Evolutionary conservation across 1,140 invertebrate species (phyloP).

Genomic region (Drosophila simulans): DNA sequence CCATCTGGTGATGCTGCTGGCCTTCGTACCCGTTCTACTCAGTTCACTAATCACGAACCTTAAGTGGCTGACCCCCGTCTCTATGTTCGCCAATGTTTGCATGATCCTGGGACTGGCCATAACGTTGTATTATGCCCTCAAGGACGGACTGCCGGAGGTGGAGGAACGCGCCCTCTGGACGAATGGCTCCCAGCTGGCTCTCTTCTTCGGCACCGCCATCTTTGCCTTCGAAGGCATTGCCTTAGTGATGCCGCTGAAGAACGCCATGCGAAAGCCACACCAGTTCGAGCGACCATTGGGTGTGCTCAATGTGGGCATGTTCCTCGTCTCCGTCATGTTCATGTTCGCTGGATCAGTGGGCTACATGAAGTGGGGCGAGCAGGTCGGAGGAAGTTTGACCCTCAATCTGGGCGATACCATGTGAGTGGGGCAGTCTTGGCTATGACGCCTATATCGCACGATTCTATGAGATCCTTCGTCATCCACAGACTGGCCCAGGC

Average conservation of each 20-base stretch:
- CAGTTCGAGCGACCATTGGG: constrained; percentile 91
- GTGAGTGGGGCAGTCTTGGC: constrained; percentile 56
- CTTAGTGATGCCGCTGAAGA: constrained; percentile 93
- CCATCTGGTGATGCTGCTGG: constrained; percentile 89
- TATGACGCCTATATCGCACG: background rate
- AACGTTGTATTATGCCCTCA: constrained; percentile 89
- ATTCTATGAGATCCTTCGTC: background rate
- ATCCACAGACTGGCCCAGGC: constrained; percentile 86
- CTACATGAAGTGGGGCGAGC: constrained; percentile 92
- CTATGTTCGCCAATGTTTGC: constrained; percentile 89
- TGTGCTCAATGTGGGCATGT: constrained; percentile 94
- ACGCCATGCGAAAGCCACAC: constrained; percentile 93
- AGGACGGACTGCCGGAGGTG: constrained; percentile 88
- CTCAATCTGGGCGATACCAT: constrained; percentile 87
- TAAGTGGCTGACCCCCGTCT: constrained; percentile 90
- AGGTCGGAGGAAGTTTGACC: constrained; percentile 89
- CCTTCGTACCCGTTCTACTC: constrained; percentile 89
- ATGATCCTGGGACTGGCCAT: constrained; percentile 88
- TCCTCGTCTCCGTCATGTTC: constrained; percentile 87
- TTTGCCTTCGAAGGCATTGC: constrained; percentile 93
- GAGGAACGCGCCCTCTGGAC: constrained; percentile 86
- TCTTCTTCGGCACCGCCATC: constrained; percentile 91
- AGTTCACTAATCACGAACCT: constrained; percentile 91
- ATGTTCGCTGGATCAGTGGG: constrained; percentile 92
- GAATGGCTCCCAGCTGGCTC: constrained; percentile 87